Base-by-base conservation (phyloP, 1,140 invertebrate genomes). In the Trichogramma pretiosum region DNA sequence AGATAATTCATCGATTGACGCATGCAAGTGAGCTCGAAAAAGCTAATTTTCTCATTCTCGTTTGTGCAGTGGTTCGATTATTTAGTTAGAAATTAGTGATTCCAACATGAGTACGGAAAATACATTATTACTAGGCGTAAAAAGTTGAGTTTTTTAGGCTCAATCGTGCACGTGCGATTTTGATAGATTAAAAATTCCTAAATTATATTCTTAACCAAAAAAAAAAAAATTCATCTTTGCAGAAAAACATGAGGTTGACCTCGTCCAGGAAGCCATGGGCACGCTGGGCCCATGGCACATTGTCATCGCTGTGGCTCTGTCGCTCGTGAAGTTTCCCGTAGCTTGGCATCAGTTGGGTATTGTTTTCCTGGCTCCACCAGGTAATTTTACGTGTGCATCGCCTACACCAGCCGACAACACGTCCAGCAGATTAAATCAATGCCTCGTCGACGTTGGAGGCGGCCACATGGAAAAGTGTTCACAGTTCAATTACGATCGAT, bases 311-410 rank as follows among this genome's bases (percentile, higher is more conserved):
- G 55, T 84, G 9, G 62, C 85, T 8, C 62, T 86, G 28, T 78
- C 79, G 2, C 56, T 86, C 1, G 70, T 80, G 2, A 80, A 82
- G 44, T 75, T 81, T 52, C 80, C 82, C 0, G 77, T 80, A 1
- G 79, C 82, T 21, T 83, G 80, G 73, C 79, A 83, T 57, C 73
- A 83, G 46, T 61, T 78, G 9, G 80, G 80, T 4, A 80, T 83
- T 5, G 72, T 79, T 8, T 84, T 85, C 58, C 63, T 83, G 32
- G 74, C 81, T 34, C 81, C 82, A 1, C 72, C 71, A 10, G 74
- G 74, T 2, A 71, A 77, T 54, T 83, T 78, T 53, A 72, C 68
- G 40, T 84, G 82, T 48, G 47, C 58, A 5, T 56, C 54, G 7
- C 70, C 69, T 5, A 18, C 38, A 3, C 50, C 62, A 7, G 10